A percentile compares a stretch with the other conserved stretches of the same genome.
Conservation (phyloP, 2,888 invertebrate genomes). For the Colletes collaris region DNA sequence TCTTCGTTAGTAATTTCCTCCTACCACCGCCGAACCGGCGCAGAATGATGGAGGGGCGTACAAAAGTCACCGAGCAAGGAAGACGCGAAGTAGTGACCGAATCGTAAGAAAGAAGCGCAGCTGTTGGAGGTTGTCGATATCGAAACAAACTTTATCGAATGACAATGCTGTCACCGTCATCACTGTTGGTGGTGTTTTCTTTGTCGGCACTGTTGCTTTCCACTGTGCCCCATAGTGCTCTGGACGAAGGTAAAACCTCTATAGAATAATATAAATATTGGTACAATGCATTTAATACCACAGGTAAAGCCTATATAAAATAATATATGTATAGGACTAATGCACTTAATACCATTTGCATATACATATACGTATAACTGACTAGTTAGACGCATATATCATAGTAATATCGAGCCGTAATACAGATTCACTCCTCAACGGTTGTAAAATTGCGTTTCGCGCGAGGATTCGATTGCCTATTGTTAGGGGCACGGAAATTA, state of each 20-base stretch:
- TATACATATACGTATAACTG: too few relatives aligned
- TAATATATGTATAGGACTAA: too few relatives aligned
- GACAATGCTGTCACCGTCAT: not conserved
- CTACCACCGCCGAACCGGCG: not conserved
- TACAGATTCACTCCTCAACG: too few relatives aligned
- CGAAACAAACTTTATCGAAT: not conserved
- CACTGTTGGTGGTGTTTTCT: not conserved
- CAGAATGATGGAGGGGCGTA: slow-evolving; percentile 26
- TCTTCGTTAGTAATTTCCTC: slow-evolving; percentile 7
- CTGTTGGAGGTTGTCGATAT: not conserved
- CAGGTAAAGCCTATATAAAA: too few relatives aligned
- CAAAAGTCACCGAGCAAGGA: slow-evolving; percentile 28
- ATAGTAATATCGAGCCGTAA: too few relatives aligned
- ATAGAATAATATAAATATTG: too few relatives aligned
- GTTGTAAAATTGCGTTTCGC: too few relatives aligned
- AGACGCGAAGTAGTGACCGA: slow-evolving; percentile 16
- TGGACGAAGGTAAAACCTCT: slow-evolving; percentile 13
- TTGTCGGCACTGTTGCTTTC: not conserved
- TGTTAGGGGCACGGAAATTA: too few relatives aligned
- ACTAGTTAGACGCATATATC: too few relatives aligned
- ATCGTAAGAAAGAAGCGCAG: not conserved
- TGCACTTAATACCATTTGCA: too few relatives aligned
- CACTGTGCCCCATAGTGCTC: not conserved
- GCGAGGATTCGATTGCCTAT: too few relatives aligned
- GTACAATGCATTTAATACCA: too few relatives aligned